Conservation (phyloP, 30 jellyfish, hydroid and myxozoan species). For the Catostylus mosaicus region DNA sequence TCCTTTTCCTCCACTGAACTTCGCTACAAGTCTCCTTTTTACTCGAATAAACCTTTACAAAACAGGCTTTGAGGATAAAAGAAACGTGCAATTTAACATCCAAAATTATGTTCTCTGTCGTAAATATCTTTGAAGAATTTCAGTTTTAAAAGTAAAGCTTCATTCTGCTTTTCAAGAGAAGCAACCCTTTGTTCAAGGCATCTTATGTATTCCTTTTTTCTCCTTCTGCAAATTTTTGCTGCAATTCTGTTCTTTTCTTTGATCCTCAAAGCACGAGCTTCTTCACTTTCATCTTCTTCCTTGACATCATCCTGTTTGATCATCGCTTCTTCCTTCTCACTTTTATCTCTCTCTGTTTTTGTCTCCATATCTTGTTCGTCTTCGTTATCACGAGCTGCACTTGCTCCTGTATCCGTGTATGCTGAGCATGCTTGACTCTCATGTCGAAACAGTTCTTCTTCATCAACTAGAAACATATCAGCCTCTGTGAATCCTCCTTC, state of each 20-base stretch:
- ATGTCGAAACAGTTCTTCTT: constrained; percentile 20
- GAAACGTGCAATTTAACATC: too few relatives aligned
- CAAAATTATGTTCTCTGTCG: constrained; percentile 41
- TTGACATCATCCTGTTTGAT: neutral
- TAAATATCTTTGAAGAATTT: constrained; percentile 36
- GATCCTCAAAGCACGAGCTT: constrained; percentile 52
- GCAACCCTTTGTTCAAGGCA: constrained; percentile 49
- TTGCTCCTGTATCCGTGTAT: neutral
- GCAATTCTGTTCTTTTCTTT: constrained; percentile 52
- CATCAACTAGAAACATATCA: constrained; percentile 37
- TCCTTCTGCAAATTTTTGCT: constrained; percentile 52
- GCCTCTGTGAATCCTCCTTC: constrained; percentile 22
- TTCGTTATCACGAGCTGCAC: neutral
- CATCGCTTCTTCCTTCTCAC: neutral
- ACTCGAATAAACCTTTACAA: too few relatives aligned
- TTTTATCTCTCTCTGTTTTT: neutral
- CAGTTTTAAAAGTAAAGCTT: constrained; percentile 27
- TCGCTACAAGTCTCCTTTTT: too few relatives aligned
- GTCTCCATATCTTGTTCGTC: neutral
- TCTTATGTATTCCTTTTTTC: constrained; percentile 46
- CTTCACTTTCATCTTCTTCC: constrained; percentile 36
- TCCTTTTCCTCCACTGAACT: too few relatives aligned
- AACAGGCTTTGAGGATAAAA: too few relatives aligned
- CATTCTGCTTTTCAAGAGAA: constrained; percentile 37
- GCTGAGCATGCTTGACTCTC: neutral